These are phyloP conservation scores for Indicator maculatus DNA, from an alignment of 2,113 vertebrate genomes.

Conservation along the genomic window DNA sequence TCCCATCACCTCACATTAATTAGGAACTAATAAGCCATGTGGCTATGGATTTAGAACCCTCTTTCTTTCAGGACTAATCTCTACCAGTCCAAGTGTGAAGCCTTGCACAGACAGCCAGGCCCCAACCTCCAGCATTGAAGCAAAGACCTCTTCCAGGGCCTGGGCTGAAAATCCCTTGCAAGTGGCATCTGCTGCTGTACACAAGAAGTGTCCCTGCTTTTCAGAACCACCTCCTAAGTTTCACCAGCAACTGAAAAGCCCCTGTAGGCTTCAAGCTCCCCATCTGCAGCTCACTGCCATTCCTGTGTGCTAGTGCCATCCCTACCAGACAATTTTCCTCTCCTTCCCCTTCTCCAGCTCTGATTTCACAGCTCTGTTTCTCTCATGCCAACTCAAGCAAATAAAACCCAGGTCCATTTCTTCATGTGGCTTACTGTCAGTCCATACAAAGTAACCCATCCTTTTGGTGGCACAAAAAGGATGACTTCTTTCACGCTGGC, in stretches of 20 bases:
- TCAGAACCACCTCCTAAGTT: background rate
- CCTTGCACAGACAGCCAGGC: background rate
- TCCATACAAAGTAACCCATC: background rate
- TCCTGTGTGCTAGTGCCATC: background rate
- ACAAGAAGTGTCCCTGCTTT: accelerated
- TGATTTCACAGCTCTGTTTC: background rate
- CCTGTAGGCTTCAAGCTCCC: background rate
- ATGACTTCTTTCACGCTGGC: background rate
- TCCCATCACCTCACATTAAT: background rate
- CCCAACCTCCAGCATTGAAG: background rate
- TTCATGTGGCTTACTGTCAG: background rate
- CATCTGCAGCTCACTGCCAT: background rate
- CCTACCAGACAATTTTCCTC: background rate
- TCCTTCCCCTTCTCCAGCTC: background rate
- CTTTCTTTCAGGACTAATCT: background rate
- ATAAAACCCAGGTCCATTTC: background rate
- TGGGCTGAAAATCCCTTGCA: background rate
- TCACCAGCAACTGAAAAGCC: background rate
- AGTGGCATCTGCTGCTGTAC: background rate
- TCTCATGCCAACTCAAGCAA: background rate
- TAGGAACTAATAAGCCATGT: background rate
- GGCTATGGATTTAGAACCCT: background rate
- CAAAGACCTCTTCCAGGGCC: background rate
- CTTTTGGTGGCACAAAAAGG: background rate
- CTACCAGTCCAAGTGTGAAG: background rate